Evolutionary conservation across 2,888 invertebrate genomes (phyloP).

Genomic region (Pollenia griseotomentosa): DNA sequence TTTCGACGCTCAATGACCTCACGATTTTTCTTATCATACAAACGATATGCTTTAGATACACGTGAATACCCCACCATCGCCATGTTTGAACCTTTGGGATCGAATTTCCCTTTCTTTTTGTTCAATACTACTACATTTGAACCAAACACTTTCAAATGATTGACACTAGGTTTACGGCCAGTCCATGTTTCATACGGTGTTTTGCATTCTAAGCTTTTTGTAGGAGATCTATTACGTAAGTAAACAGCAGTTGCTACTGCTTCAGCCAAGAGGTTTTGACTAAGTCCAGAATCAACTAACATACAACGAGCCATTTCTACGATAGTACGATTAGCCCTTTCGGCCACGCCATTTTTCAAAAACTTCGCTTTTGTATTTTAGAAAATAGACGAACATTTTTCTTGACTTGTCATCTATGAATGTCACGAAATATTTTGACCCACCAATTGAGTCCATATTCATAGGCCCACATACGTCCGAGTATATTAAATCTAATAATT

Average conservation of each 20-base stretch:
- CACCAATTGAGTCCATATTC: neutral
- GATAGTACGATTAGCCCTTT: constrained; percentile 69
- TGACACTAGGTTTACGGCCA: constrained; percentile 63
- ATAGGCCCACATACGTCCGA: constrained; percentile 22
- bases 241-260: constrained; percentile 68
- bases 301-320: constrained; percentile 72
- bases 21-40: neutral
- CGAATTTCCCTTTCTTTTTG: neutral
- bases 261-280: constrained; percentile 76
- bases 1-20: neutral
- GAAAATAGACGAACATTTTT: constrained; percentile 46
- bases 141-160: constrained; percentile 66
- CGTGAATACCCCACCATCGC: constrained; percentile 9
- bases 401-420: constrained; percentile 57
- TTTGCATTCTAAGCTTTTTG: neutral
- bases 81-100: constrained; percentile 6
- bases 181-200: constrained; percentile 73
- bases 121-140: constrained; percentile 11
- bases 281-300: constrained; percentile 74
- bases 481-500: constrained; percentile 15
- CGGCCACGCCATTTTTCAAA: constrained; percentile 72
- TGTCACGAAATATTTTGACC: constrained; percentile 29
- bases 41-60: constrained; percentile 6
- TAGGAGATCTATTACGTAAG: too few relatives aligned
- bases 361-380: constrained; percentile 55